Conservation (phyloP, 2,113 vertebrate species). For the Dipodomys stephensi region DNA sequence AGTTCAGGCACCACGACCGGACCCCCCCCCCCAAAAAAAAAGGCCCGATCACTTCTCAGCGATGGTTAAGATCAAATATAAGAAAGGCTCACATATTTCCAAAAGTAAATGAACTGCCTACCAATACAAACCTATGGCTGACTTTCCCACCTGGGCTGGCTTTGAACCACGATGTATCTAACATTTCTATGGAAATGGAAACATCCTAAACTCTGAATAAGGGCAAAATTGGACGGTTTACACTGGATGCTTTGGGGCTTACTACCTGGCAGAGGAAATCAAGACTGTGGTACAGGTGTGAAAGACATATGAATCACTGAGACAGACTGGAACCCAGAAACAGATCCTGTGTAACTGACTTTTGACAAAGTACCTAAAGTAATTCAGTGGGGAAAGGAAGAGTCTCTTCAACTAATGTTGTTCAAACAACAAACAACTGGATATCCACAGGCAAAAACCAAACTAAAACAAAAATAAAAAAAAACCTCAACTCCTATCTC, state of each 20-base stretch:
- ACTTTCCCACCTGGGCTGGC: too few relatives aligned
- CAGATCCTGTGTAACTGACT: not conserved
- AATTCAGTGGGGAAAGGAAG: not conserved
- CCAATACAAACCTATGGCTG: not conserved
- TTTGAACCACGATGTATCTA: not conserved
- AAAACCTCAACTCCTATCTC: not conserved
- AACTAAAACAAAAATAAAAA: not conserved
- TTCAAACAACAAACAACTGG: not conserved
- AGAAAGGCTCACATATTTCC: not conserved
- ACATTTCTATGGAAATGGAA: constrained; percentile 8
- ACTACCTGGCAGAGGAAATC: not conserved
- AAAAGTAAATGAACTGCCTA: not conserved
- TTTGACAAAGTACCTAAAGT: constrained; percentile 19
- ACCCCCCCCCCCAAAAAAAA: not conserved
- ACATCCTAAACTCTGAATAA: not conserved
- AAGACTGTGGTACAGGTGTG: not conserved
- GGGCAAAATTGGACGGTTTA: not conserved
- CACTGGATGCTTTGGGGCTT: not conserved
- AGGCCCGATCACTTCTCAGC: too few relatives aligned
- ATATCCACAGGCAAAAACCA: not conserved
- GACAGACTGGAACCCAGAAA: constrained; percentile 26
- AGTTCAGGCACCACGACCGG: too few relatives aligned
- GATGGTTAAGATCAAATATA: too few relatives aligned
- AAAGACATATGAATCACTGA: not conserved
- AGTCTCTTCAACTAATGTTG: not conserved